A percentile compares a stretch with the other conserved stretches of the same genome.
phyloP scores from a whole-genome alignment of 35 echinoderm and acorn worm species.

The Eucidaris tribuloides region DNA sequence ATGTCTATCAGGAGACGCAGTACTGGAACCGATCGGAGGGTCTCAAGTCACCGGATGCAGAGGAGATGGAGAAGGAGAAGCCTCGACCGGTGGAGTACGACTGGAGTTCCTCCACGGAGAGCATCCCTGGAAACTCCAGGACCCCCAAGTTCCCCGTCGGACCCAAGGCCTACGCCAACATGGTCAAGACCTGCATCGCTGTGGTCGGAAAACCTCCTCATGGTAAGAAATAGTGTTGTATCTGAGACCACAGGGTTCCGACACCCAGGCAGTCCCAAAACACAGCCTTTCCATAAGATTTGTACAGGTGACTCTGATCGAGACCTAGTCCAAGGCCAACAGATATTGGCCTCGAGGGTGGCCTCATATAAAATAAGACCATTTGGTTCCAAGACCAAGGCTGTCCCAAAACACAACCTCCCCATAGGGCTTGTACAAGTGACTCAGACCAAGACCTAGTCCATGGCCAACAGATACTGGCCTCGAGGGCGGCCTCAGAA shows the following conservation, averaged over 20 bases:
- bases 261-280: neutral
- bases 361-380: neutral
- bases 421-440: neutral
- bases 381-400: neutral
- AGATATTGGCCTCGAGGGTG: neutral
- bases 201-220: constrained; percentile 63
- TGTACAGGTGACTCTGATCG: neutral
- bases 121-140: constrained; percentile 28
- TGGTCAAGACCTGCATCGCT: constrained; percentile 72
- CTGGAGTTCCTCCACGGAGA: constrained; percentile 62
- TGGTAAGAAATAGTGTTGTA: constrained; percentile 54
- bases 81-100: constrained; percentile 24
- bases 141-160: constrained; percentile 92
- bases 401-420: neutral
- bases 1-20: constrained; percentile 76
- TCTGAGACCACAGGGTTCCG: neutral
- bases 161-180: constrained; percentile 75
- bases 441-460: neutral
- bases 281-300: neutral
- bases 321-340: neutral
- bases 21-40: constrained; percentile 75
- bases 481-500: neutral
- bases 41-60: constrained; percentile 48
- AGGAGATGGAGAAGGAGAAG: neutral
- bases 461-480: neutral